Conservation (phyloP, 1,140 invertebrate species). For the Drosophila carrolli region DNA sequence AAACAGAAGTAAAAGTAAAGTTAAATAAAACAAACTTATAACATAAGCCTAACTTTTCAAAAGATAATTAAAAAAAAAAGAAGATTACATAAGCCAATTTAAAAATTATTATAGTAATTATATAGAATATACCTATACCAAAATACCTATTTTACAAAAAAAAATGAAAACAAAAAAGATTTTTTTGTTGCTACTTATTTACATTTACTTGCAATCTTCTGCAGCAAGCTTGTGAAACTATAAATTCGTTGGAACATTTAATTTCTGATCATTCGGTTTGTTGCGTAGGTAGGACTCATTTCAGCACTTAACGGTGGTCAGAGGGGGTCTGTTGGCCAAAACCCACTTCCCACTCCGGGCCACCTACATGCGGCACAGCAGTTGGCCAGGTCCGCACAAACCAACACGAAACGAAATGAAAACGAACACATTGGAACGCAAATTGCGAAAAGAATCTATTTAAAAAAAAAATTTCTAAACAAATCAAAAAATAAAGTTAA, state of each 20-base stretch:
- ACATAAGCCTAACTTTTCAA: too few species aligned
- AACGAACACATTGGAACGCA: not conserved
- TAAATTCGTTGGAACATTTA: slow-evolving; percentile 37
- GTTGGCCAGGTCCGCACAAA: slow-evolving; percentile 50
- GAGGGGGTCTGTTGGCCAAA: slow-evolving; percentile 50
- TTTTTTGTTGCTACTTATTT: not conserved
- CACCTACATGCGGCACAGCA: slow-evolving; percentile 72
- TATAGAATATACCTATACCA: too few species aligned
- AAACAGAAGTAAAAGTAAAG: too few species aligned
- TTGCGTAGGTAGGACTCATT: slow-evolving; percentile 70
- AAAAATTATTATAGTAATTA: not conserved
- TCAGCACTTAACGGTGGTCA: slow-evolving; percentile 64
- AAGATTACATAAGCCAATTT: not conserved
- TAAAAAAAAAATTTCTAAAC: not conserved
- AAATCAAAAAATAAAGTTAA: not conserved
- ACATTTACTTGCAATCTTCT: not conserved
- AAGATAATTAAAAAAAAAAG: too few species aligned
- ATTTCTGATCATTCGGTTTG: slow-evolving; percentile 25
- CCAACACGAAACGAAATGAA: slow-evolving; percentile 11
- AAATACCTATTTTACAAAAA: not conserved
- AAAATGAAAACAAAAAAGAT: too few species aligned
- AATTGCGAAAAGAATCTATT: not conserved
- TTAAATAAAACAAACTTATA: too few species aligned
- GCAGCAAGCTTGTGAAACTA: slow-evolving; percentile 3
- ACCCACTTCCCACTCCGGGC: slow-evolving; percentile 41